Evolutionary conservation across 2,113 vertebrate species (phyloP).

Genomic region (Mobula hypostoma): DNA sequence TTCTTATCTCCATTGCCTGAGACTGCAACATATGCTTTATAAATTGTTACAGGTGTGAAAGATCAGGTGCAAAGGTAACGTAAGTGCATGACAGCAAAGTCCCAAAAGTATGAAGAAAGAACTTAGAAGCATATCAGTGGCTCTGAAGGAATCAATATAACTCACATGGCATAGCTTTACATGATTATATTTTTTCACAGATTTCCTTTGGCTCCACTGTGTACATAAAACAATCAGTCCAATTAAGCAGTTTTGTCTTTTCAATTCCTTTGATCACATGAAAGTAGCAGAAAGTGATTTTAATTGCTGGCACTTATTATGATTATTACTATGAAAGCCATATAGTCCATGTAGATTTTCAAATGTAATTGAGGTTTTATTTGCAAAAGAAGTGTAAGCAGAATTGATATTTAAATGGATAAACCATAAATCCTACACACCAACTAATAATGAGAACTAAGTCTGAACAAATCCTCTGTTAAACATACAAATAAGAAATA

Average conservation of each 20-base stretch:
- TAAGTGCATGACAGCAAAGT: slow-evolving; percentile 47
- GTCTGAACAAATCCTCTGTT: not conserved
- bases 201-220: slow-evolving; percentile 31
- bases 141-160: not conserved
- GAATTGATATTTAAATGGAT: not conserved
- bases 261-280: not conserved
- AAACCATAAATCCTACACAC: not conserved
- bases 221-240: slow-evolving; percentile 8
- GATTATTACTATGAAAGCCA: not conserved
- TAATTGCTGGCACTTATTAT: not conserved
- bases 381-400: slow-evolving; percentile 14
- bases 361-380: not conserved
- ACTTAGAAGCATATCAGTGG: slow-evolving; percentile 2
- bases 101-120: slow-evolving; percentile 43
- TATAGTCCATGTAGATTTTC: not conserved
- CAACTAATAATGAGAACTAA: not conserved
- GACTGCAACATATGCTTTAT: slow-evolving; percentile 65
- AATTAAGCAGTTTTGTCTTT: not conserved
- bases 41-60: slow-evolving; percentile 65
- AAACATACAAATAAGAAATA: not conserved
- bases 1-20: slow-evolving; percentile 50
- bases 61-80: slow-evolving; percentile 62
- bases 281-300: not conserved
- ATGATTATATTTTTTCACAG: not conserved
- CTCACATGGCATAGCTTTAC: not conserved